A percentile compares a stretch with the other conserved stretches of the same genome.
phyloP scores from a whole-genome alignment of 2,113 vertebrate species.

The Trochalopteron elliotii region DNA sequence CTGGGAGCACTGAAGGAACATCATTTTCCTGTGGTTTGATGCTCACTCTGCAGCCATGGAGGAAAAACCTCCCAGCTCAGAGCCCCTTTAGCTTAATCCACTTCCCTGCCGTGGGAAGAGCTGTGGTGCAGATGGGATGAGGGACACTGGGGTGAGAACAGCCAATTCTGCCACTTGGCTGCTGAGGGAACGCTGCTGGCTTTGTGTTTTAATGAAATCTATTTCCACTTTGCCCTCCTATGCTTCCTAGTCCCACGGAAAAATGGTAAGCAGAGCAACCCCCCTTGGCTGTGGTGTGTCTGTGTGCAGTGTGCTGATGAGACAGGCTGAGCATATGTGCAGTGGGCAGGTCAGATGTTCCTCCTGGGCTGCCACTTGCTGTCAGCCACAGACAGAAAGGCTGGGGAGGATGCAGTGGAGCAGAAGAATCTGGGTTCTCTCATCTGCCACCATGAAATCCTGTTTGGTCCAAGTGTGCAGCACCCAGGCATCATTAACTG shows the following conservation, averaged over 20 bases:
- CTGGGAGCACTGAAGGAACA: neutral
- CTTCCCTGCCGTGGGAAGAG: rapidly evolving
- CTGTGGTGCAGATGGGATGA: neutral
- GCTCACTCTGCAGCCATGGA: neutral
- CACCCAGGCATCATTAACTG: neutral
- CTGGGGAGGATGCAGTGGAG: conserved; percentile 14
- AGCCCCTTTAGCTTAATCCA: neutral
- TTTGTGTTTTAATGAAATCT: neutral
- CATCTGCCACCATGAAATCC: conserved; percentile 3
- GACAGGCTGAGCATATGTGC: neutral
- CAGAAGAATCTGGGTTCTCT: conserved; percentile 10
- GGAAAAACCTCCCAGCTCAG: neutral
- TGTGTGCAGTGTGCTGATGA: neutral
- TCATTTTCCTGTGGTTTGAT: neutral
- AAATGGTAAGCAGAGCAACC: conserved; percentile 89
- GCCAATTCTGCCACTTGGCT: neutral
- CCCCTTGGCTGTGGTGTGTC: neutral
- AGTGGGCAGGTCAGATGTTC: conserved; percentile 10
- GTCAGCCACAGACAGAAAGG: neutral
- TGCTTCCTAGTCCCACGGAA: conserved; percentile 94
- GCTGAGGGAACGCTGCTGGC: neutral
- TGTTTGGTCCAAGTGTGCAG: neutral
- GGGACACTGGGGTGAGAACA: neutral
- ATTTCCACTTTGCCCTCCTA: conserved; percentile 74
- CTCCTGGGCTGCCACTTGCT: conserved; percentile 31